Base-by-base conservation (phyloP, 2,797 vertebrate genomes). In the Neostethus bicornis region DNA sequence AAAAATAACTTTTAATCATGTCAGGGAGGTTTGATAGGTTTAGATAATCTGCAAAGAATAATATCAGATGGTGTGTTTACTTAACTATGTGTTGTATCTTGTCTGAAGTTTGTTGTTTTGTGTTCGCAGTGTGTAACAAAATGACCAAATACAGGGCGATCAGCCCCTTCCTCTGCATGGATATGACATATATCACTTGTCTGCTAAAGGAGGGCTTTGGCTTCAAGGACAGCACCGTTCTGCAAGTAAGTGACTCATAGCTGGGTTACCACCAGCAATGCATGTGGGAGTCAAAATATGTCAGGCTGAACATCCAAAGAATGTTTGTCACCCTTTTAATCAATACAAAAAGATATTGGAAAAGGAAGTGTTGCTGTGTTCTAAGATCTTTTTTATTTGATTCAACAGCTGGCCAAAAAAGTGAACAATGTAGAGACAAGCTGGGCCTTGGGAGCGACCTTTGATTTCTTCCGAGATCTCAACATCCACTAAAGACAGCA, bases 361-460 rank as follows among this genome's bases (percentile, higher is more conserved):
- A n/a, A 31, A 14, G 7, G 34, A 44, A 13, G 1, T 14, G 16
- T 52, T 47, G 52, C 32, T 37, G n/a, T 43, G 10, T 43, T 20
- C 23, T 61, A 41, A 52, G 14, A 58, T 29, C 23, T 37, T 49
- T 42, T 24, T 63, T 23, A 1, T 38, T 80, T 65, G 70, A 41
- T 32, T 79, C 62, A 51, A 82, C 83, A 99, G 97, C 90, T 99
- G 32, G 85, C 94, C 79, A 99, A 99, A 89, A 99, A 99, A 85
- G 94, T 99, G 74, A 96, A 97, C 85, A 94, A 98, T n/a, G 92
- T 96, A 76, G 97, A 99, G 91, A 98, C 95, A 1, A 96, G 97
- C 84, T 99, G 97, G 97, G 95, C 96, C 60, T 85, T 98, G 73
- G 96, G 97, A 10, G 97, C 96, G 28, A 96, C 94, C 31, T 98